Evolutionary conservation across 2,797 vertebrate species (phyloP), one percentile per base, ranked within the genome.

Genomic region (Eurystomus glaucurus): DNA sequence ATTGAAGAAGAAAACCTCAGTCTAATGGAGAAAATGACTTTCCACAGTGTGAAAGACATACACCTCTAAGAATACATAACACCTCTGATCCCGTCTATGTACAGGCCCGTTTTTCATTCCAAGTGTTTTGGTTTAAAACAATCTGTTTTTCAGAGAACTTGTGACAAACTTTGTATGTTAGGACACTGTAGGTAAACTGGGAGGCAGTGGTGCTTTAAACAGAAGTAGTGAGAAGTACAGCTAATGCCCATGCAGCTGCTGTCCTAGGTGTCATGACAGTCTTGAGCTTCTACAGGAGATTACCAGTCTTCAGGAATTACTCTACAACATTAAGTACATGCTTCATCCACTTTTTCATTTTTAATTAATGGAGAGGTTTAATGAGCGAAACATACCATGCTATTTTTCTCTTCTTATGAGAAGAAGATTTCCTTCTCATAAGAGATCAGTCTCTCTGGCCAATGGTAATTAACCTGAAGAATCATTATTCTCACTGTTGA

Each of bases 41-140:
- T 88, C 57, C 46, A 69, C 31, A 29, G 31, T 58, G 23, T 54
- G 33, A 91, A 82, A 54, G 45, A 4, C 6, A 8, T 52, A 26
- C 8, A 18, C 5, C 1, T 0, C 10, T 58, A n/a, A 29, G 28
- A 84, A 35, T 92, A 31, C 5, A 0, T 41, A 12, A 20, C 0
- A 0, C 5, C 15, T 76, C 46, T 66, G 31, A 46, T 69, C 6
- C 4, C 5, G 16, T 74, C 22, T 61, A 26, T 14, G 4, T 54
- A 26, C 20, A 54, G 18, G 19, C 26, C 28, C 8, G 8, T 85
- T 79, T 91, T 87, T 58, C 26, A 39, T 79, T 87, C 43, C 46
- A 61, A 19, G 50, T 61, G 15, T 45, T 92, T 20, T 46, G 6
- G 3, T 79, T 88, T 54, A 69, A 65, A 21, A 23, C 31, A 85